Percentiles rank a stretch among this genome's conserved stretches.
Evolutionary conservation across 2,797 vertebrate genomes (phyloP).

Genomic region (Gadopsis marmoratus): DNA sequence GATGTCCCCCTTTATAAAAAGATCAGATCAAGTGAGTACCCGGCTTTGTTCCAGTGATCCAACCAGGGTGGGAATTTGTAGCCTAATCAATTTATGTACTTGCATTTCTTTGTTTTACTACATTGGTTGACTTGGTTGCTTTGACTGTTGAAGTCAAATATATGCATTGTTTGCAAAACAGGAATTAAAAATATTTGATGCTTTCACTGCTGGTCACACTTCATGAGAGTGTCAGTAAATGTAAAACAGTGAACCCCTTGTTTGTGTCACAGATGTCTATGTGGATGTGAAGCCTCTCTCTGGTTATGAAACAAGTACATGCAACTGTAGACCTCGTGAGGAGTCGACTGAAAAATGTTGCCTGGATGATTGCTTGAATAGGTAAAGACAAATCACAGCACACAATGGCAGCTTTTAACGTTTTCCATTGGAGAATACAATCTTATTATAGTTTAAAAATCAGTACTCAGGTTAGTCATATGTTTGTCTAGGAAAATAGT

Average conservation of each 20-base stretch:
- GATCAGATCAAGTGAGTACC: constrained; percentile 86
- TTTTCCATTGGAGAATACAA: neutral
- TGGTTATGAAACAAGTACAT: constrained; percentile 96
- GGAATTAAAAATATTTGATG: constrained; percentile 17
- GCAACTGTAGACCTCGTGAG: constrained; percentile 91
- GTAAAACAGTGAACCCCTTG: constrained; percentile 17
- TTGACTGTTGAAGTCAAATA: neutral
- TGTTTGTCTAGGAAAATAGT: neutral
- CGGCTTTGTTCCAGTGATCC: constrained; percentile 24
- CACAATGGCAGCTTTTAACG: neutral
- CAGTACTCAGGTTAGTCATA: neutral
- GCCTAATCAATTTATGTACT: constrained; percentile 7
- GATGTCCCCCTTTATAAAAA: constrained; percentile 89
- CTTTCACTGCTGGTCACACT: neutral
- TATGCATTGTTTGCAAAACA: constrained; percentile 17
- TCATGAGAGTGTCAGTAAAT: neutral
- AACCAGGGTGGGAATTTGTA: constrained; percentile 5
- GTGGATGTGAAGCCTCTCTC: constrained; percentile 99
- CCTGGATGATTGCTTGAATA: constrained; percentile 96
- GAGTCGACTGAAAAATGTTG: constrained; percentile 89
- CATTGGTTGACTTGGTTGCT: constrained; percentile 10
- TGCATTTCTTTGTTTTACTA: constrained; percentile 4
- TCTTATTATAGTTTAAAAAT: neutral
- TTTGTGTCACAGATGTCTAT: constrained; percentile 89
- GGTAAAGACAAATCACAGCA: constrained; percentile 79